Conservation (phyloP, 2,888 invertebrate genomes). For the Oxyscelio sp. region DNA sequence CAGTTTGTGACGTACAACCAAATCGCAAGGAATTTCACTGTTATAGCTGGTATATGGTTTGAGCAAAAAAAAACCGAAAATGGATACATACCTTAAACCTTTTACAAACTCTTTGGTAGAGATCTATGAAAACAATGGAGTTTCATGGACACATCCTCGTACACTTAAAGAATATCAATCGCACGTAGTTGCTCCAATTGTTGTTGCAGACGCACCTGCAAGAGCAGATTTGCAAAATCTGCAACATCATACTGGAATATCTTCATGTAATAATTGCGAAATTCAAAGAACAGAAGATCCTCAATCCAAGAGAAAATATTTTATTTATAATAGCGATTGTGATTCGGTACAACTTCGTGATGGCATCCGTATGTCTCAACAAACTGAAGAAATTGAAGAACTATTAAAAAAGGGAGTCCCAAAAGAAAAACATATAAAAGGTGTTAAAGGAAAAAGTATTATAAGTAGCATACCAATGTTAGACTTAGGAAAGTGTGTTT, state of each 20-base stretch:
- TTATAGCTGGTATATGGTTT: neutral
- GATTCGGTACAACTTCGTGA: constrained; percentile 16
- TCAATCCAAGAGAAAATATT: constrained; percentile 14
- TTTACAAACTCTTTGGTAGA: neutral
- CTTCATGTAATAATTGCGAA: constrained; percentile 43
- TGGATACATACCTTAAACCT: neutral
- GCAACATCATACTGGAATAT: constrained; percentile 26
- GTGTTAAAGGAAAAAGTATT: constrained; percentile 25
- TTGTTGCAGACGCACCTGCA: constrained; percentile 44
- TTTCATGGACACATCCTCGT: constrained; percentile 39
- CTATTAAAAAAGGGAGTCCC: constrained; percentile 2
- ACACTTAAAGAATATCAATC: constrained; percentile 16
- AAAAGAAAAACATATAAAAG: constrained; percentile 9
- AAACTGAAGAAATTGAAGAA: constrained; percentile 24
- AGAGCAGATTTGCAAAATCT: constrained; percentile 53
- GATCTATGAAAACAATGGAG: neutral
- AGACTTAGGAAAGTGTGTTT: constrained; percentile 21
- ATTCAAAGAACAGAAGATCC: constrained; percentile 12
- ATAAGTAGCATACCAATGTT: constrained; percentile 14
- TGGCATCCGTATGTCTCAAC: constrained; percentile 10
- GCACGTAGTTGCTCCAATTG: constrained; percentile 24
- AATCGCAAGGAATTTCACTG: neutral
- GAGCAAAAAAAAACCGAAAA: neutral
- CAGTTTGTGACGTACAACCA: neutral
- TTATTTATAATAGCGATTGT: constrained; percentile 30